Evolutionary conservation across 2,113 vertebrate species (phyloP), one percentile per base, ranked within the genome.

Genomic region (Colaptes auratus): DNA sequence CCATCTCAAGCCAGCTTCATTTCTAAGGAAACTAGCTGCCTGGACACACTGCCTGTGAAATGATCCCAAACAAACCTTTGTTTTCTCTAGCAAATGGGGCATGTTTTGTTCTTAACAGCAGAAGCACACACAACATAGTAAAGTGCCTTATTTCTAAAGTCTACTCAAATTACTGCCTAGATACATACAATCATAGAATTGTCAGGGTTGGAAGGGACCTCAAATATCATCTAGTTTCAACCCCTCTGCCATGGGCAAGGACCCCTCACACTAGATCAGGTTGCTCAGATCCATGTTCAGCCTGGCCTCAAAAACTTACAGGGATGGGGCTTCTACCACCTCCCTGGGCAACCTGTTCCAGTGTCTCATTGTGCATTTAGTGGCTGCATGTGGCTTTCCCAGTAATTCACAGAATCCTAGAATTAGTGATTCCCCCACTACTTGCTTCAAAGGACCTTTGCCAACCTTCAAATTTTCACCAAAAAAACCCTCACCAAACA

Each of bases 21-120:
- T 77, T 23, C 30, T 25, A 72, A 87, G 31, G 15, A 52, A 75
- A 61, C 0, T 33, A 30, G 79, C 39, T 33, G 46, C 46, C 42
- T 74, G 36, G n/a, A 69, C 0, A 0, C 7, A 33, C 3, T 12
- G 30, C 17, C 30, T 35, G 46, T 15, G 0, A 20, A 75, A 79
- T 35, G 35, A 82, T 35, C 61, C 63, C 48, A 61, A 61, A 65
- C 0, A 5, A 71, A 46, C 7, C 39, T 82, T 21, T 71, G 33
- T 61, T 52, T 74, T 79, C 35, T 31, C 27, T 44, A 73, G 71
- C 14, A 56, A 91, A 65, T 39, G 30, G 46, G 24, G 23, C 46
- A 12, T 35, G 52, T 44, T 77, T 70, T 60, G 27, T 19, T 73
- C 55, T 64, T 33, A 60, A 70, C 28, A 84, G 12, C 17, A 55